Base-by-base conservation (phyloP, 2,888 invertebrate genomes). In the Lasioglossum pauxillum region DNA sequence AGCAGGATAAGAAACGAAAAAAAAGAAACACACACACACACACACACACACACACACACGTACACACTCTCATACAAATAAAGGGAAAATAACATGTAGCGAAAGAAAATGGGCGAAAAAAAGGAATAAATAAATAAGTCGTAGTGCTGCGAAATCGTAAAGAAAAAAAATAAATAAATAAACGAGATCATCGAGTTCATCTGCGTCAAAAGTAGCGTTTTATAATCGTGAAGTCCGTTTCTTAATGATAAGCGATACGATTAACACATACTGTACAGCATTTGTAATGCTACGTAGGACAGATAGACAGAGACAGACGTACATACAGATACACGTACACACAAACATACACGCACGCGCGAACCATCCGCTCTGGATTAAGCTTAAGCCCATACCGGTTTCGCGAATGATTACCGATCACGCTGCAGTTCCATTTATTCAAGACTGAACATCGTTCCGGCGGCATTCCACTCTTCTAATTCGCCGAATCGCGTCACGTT, bases 321-420 rank as follows among this genome's bases (percentile, higher is more conserved):
- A 27, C 14, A 64, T 64, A n/a, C 41, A 31, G 0, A 19, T 3
- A 67, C 8, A 23, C 19, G 2, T 1, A 67, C 35, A 35, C 35
- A 35, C 0, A 2, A 19, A 35, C 23, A 23, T 1, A 73, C 23
- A 31, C 0, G 23, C n/a, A 23, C 69, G 23, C 69, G 23, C 69
- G 86, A 84, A 84, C 86, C 87, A 86, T 87, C 86, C 84, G 86
- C 87, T 87, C 87, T 87, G 84, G 87, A 87, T 86, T 86, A 87
- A 86, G 86, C 87, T 87, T 87, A 86, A 87, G 83, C 87, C 78
- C 83, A 87, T 78, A 44, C 73, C 78, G 75, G 46, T 83, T 64
- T 82, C 74, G 79, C 77, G 35, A 79, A 44, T 12, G 57, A 75
- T 75, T 72, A 44, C 75, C 77, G 81, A 73, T 73, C 72, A 31